These are phyloP conservation scores for Julus scanicus DNA, from an alignment of 2,888 invertebrate genomes.

Conservation along the genomic window DNA sequence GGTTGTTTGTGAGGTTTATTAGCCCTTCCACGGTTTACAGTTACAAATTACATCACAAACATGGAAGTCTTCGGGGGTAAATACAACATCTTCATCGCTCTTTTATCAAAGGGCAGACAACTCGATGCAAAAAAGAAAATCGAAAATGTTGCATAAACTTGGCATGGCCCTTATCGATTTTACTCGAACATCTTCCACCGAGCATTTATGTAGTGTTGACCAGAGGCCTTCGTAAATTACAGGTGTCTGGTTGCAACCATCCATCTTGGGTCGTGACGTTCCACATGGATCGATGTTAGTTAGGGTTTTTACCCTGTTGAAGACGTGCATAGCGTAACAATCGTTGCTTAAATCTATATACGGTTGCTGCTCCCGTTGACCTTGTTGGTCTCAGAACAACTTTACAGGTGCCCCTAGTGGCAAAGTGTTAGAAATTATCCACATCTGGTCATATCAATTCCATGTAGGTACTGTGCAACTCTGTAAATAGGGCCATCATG, in stretches of 20 bases:
- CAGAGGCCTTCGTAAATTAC: neutral
- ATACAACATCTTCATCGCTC: neutral
- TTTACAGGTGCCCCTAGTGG: no score
- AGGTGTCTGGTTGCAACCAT: slow-evolving; percentile 15
- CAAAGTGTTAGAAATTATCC: no score
- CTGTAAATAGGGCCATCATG: no score
- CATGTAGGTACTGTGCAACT: no score
- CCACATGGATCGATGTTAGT: neutral
- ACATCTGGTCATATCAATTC: no score
- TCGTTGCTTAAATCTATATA: neutral
- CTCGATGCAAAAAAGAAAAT: neutral
- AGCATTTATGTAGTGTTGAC: neutral
- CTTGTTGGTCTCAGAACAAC: neutral
- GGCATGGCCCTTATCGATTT: neutral
- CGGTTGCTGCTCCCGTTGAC: neutral
- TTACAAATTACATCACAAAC: neutral
- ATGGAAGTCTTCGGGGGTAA: neutral
- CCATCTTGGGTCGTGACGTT: slow-evolving; percentile 25
- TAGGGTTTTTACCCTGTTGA: neutral
- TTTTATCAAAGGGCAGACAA: neutral
- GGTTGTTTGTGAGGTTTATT: neutral
- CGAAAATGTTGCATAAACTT: neutral
- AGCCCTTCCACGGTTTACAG: neutral
- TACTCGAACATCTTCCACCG: neutral
- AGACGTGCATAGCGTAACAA: neutral